Base-by-base conservation (phyloP, 2,113 vertebrate species). In the Neodon shergylaensis region DNA sequence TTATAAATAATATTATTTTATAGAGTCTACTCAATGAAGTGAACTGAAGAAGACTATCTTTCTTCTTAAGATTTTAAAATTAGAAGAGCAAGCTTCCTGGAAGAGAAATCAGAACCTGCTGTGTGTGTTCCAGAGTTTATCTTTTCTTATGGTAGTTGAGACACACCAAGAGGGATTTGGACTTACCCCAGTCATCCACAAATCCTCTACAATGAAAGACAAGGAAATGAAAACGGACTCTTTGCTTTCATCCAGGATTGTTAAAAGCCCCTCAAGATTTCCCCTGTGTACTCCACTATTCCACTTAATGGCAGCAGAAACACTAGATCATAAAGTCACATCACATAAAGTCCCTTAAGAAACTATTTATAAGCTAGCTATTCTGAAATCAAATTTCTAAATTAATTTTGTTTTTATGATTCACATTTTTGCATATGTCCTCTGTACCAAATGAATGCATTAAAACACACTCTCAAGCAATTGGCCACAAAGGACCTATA, bases 1-100 rank as follows among this genome's bases (percentile, higher is more conserved):
- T 95, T 88, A 63, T 36, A 90, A 77, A 52, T 79, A 93, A 94
- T 49, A 96, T 79, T 58, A 65, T 65, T 83, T 96, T 88, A 74
- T 17, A 88, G 73, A 94, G n/a, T 61, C 92, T 26, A 96, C 63
- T 39, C 16, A 91, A 86, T 24, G 12, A 94, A 19, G 49, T 90
- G 44, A 96, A 92, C 0, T 88, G 5, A 95, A 92, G 47, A 95
- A 94, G 12, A 31, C 68, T 88, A 70, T 61, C 73, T 92, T 92
- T 90, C 52, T n/a, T 68, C 12, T 14, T 58, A 70, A 82, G 19
- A 19, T 13, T 94, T 90, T 65, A 87, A 94, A 91, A 73, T 73
- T 36, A 90, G 11, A 68, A 63, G 65, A 52, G 11, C 3, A 79
- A 3, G 72, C 61, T 94, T 84, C 91, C 78, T 61, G 73, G 21